Percentiles rank a stretch among this genome's conserved stretches.
Conservation (phyloP, 2,113 vertebrate genomes). For the Pardalotus punctatus region DNA sequence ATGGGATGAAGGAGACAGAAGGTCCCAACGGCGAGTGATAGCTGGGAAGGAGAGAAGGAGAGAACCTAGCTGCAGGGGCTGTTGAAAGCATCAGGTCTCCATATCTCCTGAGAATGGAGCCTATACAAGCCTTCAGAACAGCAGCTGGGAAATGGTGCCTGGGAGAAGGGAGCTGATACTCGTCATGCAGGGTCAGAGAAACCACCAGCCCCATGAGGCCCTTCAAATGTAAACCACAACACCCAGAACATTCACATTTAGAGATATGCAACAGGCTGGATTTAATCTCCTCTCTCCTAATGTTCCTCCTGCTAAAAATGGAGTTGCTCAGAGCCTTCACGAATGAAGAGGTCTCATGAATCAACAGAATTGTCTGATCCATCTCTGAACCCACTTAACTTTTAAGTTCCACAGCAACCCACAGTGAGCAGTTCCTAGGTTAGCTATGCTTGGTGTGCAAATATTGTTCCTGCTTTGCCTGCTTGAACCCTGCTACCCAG, state of each 20-base stretch:
- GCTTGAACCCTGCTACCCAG: background rate
- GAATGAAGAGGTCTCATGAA: fast-evolving
- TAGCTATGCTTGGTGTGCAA: background rate
- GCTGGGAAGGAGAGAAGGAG: background rate
- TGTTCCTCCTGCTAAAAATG: background rate
- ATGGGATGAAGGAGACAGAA: background rate
- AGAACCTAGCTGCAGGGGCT: background rate
- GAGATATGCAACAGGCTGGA: background rate
- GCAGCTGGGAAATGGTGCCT: background rate
- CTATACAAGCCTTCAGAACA: background rate
- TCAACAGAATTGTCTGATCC: background rate
- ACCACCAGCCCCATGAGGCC: background rate
- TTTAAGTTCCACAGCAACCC: background rate
- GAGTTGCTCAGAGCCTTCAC: background rate
- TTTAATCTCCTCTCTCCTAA: background rate
- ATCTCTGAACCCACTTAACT: background rate
- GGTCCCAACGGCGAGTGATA: background rate
- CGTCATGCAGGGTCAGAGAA: background rate
- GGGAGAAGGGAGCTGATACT: background rate
- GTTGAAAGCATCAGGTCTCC: background rate
- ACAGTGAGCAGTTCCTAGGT: background rate
- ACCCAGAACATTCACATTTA: background rate
- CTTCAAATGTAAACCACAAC: background rate
- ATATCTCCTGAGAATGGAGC: background rate
- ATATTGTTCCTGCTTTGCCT: background rate